Conservation (phyloP, 2,797 vertebrate species). For the Pterois miles region DNA sequence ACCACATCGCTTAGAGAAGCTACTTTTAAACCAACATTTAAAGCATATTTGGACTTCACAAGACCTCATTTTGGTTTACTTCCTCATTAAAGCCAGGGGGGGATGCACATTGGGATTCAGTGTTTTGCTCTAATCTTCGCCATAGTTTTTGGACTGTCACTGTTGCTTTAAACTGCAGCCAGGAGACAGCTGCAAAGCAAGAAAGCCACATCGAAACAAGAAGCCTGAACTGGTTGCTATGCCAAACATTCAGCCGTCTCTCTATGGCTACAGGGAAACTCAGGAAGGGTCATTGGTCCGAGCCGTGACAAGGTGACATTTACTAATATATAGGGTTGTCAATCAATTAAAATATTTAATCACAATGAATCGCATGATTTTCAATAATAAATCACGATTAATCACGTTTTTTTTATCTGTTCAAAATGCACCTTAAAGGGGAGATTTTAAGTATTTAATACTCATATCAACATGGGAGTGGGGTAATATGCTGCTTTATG, state of each 20-base stretch:
- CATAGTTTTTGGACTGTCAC: conserved; percentile 3
- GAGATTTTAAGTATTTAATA: too few species aligned
- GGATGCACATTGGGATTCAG: background rate
- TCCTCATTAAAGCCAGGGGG: conserved; percentile 23
- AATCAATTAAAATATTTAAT: too few species aligned
- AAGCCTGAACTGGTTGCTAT: conserved; percentile 64
- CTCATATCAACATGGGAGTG: too few species aligned
- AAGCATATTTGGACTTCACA: conserved; percentile 22
- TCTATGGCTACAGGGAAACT: conserved; percentile 32
- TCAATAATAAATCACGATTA: too few species aligned
- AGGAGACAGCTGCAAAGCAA: conserved; percentile 64
- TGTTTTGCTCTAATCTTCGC: conserved; percentile 11
- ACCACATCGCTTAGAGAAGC: background rate
- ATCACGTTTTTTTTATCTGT: too few species aligned
- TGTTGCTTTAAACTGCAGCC: conserved; percentile 46
- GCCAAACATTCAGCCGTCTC: conserved; percentile 56
- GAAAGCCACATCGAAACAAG: conserved; percentile 61
- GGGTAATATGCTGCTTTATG: too few species aligned
- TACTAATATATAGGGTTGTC: background rate
- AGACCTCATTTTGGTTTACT: background rate
- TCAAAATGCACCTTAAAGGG: too few species aligned
- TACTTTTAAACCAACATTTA: conserved; percentile 23
- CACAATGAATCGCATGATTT: too few species aligned
- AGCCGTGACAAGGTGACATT: conserved; percentile 5
- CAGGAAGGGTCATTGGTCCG: background rate